Evolutionary conservation across 2,113 vertebrate species (phyloP).

Genomic region (Lepus americanus): DNA sequence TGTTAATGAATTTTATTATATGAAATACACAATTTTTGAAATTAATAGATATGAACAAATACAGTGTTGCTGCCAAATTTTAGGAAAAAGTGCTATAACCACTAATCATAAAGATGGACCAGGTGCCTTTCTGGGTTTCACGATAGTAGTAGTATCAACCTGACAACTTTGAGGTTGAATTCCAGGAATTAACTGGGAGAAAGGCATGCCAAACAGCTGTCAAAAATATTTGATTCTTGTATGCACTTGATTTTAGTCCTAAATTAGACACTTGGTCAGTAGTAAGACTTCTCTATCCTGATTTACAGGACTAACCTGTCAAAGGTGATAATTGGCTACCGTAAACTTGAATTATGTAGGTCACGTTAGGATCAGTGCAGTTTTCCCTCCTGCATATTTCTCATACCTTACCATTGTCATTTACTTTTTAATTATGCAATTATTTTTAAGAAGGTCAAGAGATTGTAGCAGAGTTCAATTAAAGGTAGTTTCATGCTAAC

Average conservation of each 20-base stretch:
- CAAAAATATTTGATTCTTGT: slow-evolving; percentile 21
- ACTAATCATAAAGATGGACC: not conserved
- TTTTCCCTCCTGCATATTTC: slow-evolving; percentile 67
- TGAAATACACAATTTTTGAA: slow-evolving; percentile 16
- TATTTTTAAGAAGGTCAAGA: slow-evolving; percentile 68
- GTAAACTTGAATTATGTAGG: slow-evolving; percentile 65
- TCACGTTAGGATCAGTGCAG: slow-evolving; percentile 36
- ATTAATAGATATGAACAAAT: slow-evolving; percentile 27
- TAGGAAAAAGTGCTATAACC: not conserved
- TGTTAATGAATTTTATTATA: not conserved
- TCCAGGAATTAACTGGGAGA: slow-evolving; percentile 17
- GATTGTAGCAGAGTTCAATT: slow-evolving; percentile 66
- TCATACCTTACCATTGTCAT: slow-evolving; percentile 54
- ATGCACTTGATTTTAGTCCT: slow-evolving; percentile 14
- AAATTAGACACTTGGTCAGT: slow-evolving; percentile 57
- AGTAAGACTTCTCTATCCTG: slow-evolving; percentile 40
- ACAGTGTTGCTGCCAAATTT: not conserved
- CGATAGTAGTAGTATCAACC: not conserved
- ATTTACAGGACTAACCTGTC: slow-evolving; percentile 74
- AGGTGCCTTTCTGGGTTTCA: slow-evolving; percentile 37
- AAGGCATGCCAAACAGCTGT: slow-evolving; percentile 7
- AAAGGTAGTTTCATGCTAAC: slow-evolving; percentile 67
- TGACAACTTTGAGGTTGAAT: slow-evolving; percentile 21
- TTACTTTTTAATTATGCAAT: slow-evolving; percentile 68
- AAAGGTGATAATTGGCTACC: slow-evolving; percentile 26